Base-by-base conservation (phyloP, 1,140 invertebrate species). In the Drosophila ficusphila region DNA sequence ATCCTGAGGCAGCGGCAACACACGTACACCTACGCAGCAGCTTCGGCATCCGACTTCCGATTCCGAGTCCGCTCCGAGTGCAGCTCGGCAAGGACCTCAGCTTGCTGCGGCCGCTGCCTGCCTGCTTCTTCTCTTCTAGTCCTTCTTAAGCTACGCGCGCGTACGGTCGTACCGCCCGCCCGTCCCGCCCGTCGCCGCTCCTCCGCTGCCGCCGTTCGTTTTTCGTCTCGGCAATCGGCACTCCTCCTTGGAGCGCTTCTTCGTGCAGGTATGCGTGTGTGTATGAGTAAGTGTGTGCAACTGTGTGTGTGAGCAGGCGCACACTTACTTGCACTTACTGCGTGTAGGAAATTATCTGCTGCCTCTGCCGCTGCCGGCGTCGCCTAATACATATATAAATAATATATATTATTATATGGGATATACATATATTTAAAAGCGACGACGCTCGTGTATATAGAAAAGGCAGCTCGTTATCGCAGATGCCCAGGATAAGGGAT, bases 111-210 rank as follows among this genome's bases (percentile, higher is more conserved):
- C 76, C 53, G 73, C 56, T 70, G 70, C 58, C 73, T 79, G 79
- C 85, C 79, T 89, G 85, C 79, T 89, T 86, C 88, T 90, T 90
- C 88, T 86, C 88, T 90, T 90, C 88, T 90, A 90, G 88, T 90
- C 76, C 76, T 83, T 90, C 88, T 90, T 90, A 90, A 89, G 89
- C 88, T 83, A 85, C 83, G 69, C 85, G 76, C 72, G 76, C 78
- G 88, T 78, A 89, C 88, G 79, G 88, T 83, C 65, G 68, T 27
- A 25, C 60, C 60, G 19, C 60, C 62, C 64, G 64, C 60, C 62
- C 34, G 42, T 34, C 23, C 46, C 25, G 14, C 34, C 34, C 12
- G 6, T 75, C 78, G 62, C 69, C 70, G 34, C 61, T 56, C 61
- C 42, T 54, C 65, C 67, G 44, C 57, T 67, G 58, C 39, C 14